Conservation (phyloP, 53 echinoderm and acorn worm species). For the Stichopus horrens region DNA sequence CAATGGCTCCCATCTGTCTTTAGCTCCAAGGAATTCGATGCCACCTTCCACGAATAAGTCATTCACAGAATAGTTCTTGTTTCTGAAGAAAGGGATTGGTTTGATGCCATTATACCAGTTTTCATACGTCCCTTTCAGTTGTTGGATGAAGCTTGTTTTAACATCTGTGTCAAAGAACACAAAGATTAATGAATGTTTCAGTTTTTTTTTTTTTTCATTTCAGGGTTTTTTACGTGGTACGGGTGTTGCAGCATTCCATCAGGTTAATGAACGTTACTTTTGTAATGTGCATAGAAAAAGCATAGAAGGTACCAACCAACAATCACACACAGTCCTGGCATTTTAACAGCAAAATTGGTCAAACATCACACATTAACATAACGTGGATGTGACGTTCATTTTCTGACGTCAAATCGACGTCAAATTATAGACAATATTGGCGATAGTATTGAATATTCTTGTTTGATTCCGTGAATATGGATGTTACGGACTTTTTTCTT, state of each 20-base stretch:
- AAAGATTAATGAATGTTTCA: constrained; percentile 19
- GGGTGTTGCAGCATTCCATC: not conserved
- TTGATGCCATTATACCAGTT: constrained; percentile 35
- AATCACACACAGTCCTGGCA: too few species aligned
- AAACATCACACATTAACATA: too few species aligned
- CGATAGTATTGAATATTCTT: too few species aligned
- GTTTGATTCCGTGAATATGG: too few species aligned
- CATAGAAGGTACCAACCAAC: too few species aligned
- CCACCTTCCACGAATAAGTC: constrained; percentile 35
- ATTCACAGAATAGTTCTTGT: constrained; percentile 31
- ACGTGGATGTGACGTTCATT: too few species aligned
- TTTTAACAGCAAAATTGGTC: too few species aligned
- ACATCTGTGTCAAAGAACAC: constrained; percentile 18
- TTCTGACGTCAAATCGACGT: too few species aligned
- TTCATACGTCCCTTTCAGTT: constrained; percentile 22
- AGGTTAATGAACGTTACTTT: not conserved
- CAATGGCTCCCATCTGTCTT: constrained; percentile 33
- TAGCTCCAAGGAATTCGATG: constrained; percentile 8
- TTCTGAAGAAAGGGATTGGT: constrained; percentile 28
- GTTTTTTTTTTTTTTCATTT: not conserved
- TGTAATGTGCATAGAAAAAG: too few species aligned
- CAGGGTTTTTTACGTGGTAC: not conserved
- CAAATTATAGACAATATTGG: too few species aligned
- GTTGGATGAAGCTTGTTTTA: constrained; percentile 21
- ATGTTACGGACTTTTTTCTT: too few species aligned